Base-by-base conservation (phyloP, 2,888 invertebrate species). In the Cylindroiulus punctatus region DNA sequence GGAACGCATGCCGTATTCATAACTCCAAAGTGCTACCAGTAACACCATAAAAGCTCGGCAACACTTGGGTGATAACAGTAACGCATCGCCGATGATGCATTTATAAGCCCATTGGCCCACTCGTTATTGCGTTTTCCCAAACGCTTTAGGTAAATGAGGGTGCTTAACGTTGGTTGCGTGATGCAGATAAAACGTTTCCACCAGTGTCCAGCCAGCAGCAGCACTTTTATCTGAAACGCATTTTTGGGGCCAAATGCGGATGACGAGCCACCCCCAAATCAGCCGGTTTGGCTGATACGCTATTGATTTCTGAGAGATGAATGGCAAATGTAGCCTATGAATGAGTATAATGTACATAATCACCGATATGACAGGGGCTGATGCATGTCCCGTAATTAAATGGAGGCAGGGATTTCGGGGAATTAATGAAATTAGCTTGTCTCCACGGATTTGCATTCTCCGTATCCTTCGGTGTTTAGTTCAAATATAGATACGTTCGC, bases 161-260 rank as follows among this genome's bases (percentile, higher is more conserved):
- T 76, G 30, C 30, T 76, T 76, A 76, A 76, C 30, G 26, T 14
- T 76, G 30, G 76, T 76, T 76, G 76, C 76, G 76, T 76, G 76
- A 44, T 44, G 44, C 12, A 30, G 22, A 44, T 30, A 30, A 76
- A 30, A 30, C 14, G 22, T 76, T 76, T 76, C 0, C 30, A 76
- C 76, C 65, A 14, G 22, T 30, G 76, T 76, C 30, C 76, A 30
- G 76, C 12, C 76, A 76, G 22, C 14, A 0, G 76, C 26, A 36
- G 3, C n/a, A 22, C 26, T 65, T 40, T 65, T 65, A 65, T 65
- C 65, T 12, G 19, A 57, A 65, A 65, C 57, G 12, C 10, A n/a
- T 76, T 76, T 76, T 30, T 12, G 76, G 76, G 12, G 76, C 26
- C 14, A 30, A 22, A 30, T 14, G 76, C 26, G 30, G 30, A 76